These are phyloP conservation scores for Acrocephalus scirpaceus DNA, from an alignment of 2,797 vertebrate genomes.

Conservation along the genomic window DNA sequence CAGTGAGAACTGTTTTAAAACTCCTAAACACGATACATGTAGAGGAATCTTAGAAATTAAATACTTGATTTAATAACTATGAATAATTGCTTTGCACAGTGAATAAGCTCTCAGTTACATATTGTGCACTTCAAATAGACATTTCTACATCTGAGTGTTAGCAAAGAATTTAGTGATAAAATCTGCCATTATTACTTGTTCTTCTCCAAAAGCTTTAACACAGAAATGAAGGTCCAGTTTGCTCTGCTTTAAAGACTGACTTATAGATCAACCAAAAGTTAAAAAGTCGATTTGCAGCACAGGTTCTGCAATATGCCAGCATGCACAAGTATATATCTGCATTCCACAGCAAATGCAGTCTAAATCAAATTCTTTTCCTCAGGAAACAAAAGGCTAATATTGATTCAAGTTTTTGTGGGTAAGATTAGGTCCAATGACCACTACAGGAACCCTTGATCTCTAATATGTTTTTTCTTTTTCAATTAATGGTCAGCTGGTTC, in stretches of 20 bases:
- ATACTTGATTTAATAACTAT: background rate
- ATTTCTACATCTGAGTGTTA: background rate
- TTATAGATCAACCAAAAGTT: background rate
- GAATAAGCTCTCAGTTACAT: background rate
- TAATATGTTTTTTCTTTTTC: background rate
- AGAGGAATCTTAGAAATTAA: background rate
- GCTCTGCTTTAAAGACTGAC: background rate
- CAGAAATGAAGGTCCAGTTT: background rate
- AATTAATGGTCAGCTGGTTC: background rate
- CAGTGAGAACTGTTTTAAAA: background rate
- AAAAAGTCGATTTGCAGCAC: background rate
- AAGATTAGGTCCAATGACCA: background rate
- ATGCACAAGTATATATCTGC: background rate
- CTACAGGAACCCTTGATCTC: background rate
- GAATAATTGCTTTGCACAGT: background rate
- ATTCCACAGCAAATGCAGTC: background rate
- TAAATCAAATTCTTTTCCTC: background rate
- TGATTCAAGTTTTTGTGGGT: background rate
- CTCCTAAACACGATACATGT: background rate
- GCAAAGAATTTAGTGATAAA: background rate
- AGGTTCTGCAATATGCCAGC: background rate
- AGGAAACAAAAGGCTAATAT: background rate
- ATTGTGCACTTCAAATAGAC: background rate
- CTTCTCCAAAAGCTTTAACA: background rate
- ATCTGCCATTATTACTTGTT: background rate